Evolutionary conservation across 1,140 invertebrate species (phyloP).

Genomic region (Apis laboriosa): DNA sequence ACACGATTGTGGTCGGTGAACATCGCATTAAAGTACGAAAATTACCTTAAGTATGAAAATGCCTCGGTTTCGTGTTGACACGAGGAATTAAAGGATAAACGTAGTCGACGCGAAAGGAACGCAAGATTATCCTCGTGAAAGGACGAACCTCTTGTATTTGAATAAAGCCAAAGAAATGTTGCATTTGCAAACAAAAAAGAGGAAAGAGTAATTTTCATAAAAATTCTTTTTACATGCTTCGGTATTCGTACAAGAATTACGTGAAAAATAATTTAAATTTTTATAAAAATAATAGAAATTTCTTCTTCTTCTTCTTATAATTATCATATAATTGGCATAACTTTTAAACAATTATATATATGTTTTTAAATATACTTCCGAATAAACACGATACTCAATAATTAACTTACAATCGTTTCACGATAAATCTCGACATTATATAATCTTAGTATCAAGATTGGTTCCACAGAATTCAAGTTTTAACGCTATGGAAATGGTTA

Average conservation of each 20-base stretch:
- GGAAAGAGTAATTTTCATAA: too few species aligned
- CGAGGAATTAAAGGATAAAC: slow-evolving; percentile 30
- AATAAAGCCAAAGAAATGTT: background rate
- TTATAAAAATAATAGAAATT: too few species aligned
- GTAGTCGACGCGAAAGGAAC: background rate
- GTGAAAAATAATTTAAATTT: too few species aligned
- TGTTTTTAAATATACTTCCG: too few species aligned
- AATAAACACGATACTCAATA: too few species aligned
- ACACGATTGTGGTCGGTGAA: background rate
- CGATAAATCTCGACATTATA: background rate
- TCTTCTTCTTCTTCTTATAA: too few species aligned
- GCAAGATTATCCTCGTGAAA: background rate
- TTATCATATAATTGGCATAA: too few species aligned
- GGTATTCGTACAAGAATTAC: too few species aligned
- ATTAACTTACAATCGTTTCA: background rate
- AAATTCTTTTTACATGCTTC: too few species aligned
- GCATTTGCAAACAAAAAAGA: background rate
- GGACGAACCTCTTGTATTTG: too few species aligned
- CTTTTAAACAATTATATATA: too few species aligned
- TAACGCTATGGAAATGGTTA: background rate
- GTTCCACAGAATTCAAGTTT: background rate
- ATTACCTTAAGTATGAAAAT: background rate
- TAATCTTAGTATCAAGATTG: too few species aligned
- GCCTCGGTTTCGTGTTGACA: slow-evolving; percentile 3
- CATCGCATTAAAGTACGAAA: background rate